These are phyloP conservation scores for human (Homo sapiens) DNA, from an alignment of 2,113 vertebrate genomes.

Conservation along the genomic window DNA sequence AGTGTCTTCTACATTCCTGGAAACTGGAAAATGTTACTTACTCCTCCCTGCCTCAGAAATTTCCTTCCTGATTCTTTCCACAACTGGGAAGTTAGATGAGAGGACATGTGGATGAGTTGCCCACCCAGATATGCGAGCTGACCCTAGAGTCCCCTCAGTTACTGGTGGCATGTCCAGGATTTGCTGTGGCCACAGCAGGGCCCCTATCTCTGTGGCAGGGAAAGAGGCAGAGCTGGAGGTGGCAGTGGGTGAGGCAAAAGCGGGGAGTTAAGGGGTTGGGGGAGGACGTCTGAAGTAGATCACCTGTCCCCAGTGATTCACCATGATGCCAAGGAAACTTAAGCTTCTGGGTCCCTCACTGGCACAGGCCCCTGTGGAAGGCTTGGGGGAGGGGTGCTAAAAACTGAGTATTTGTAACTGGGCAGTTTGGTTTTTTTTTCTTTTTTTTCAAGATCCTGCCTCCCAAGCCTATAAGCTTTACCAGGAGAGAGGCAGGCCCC, in stretches of 20 bases:
- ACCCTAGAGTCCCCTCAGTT: background rate
- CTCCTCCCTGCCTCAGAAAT: background rate
- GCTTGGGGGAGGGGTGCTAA: background rate
- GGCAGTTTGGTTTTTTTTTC: no score
- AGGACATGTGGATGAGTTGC: background rate
- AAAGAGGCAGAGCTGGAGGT: background rate
- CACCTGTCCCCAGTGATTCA: background rate
- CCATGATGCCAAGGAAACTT: background rate
- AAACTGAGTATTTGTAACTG: background rate
- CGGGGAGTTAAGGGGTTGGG: background rate
- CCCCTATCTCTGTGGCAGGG: background rate
- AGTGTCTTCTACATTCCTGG: background rate
- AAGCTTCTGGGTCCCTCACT: background rate
- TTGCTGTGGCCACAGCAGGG: background rate
- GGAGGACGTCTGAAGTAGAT: background rate
- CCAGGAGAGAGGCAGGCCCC: background rate
- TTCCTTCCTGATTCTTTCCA: background rate
- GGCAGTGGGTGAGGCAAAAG: background rate
- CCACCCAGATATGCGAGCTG: accelerated
- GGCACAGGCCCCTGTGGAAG: background rate
- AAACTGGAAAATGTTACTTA: background rate
- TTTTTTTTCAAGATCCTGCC: background rate
- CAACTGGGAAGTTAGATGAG: background rate
- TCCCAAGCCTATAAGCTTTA: background rate
- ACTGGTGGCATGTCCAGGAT: background rate